Evolutionary conservation across 2,797 vertebrate species (phyloP).

Genomic region (Gadopsis bispinosus): DNA sequence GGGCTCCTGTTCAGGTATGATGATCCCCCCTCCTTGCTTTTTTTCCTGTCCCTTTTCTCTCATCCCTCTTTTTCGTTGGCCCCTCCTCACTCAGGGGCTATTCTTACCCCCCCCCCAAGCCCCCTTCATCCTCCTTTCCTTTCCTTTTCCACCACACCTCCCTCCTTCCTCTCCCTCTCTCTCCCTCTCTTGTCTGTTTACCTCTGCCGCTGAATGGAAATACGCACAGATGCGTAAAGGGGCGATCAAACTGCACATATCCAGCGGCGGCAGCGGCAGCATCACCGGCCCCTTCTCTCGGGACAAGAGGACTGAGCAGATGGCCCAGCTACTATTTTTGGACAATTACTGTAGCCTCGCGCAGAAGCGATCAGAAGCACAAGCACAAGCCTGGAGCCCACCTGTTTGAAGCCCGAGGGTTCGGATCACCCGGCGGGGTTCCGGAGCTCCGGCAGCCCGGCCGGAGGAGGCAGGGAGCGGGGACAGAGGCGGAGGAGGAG

Average conservation of each 20-base stretch:
- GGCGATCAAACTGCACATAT: conserved; percentile 77
- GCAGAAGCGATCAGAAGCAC: conserved; percentile 14
- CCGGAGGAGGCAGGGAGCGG: conserved; percentile 34
- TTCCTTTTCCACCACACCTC: conserved; percentile 61
- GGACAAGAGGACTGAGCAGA: conserved; percentile 40
- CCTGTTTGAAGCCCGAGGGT: conserved; percentile 68
- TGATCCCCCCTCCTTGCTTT: conserved; percentile 66
- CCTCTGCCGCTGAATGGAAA: conserved; percentile 80
- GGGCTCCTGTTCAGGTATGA: conserved; percentile 86
- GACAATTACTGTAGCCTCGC: conserved; percentile 44
- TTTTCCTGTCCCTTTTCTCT: conserved; percentile 40
- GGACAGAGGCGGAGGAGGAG: conserved; percentile 32
- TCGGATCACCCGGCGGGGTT: conserved; percentile 18
- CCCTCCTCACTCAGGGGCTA: conserved; percentile 77
- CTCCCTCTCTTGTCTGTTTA: conserved; percentile 62
- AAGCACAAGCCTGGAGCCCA: conserved; percentile 45
- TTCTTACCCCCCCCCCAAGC: conserved; percentile 65
- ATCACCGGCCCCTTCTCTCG: conserved; percentile 36
- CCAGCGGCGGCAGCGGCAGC: conserved; percentile 66
- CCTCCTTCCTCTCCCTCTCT: conserved; percentile 51
- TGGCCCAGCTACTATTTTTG: conserved; percentile 44
- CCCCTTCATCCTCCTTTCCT: conserved; percentile 35
- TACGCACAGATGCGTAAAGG: conserved; percentile 83
- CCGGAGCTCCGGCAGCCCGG: conserved; percentile 26
- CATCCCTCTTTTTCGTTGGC: conserved; percentile 61